Base-by-base conservation (phyloP, 2,797 vertebrate species). In the Acomys russatus region DNA sequence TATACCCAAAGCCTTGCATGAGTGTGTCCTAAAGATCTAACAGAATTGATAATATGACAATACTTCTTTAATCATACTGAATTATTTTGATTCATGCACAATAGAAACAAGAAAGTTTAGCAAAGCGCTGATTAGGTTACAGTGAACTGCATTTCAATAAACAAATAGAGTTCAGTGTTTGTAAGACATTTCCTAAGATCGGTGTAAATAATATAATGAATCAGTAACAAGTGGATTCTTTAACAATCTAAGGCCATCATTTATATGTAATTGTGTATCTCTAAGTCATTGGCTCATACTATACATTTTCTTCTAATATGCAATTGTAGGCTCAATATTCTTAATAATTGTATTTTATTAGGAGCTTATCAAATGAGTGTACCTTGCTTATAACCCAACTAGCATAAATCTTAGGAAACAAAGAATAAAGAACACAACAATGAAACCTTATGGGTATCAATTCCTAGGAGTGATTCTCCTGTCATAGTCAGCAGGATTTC, bases 151-250 rank as follows among this genome's bases (percentile, higher is more conserved):
- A n/a, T 59, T 76, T 64, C 70, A 82, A 79, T 6, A 82, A 14
- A 51, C 5, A 79, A 78, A 51, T 38, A 11, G 9, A 83, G 5
- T 8, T 1, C 6, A 73, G 11, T 12, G 17, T 84, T 20, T 66
- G 68, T 6, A 25, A 1, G 73, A 25, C 2, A 63, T 79, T 93
- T 76, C 6, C 17, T 20, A 92, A 66, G 20, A 17, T 77, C 74
- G 71, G 2, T 96, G 54, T 86, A 92, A 86, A 33, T 86, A 85
- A 51, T 83, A n/a, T 25, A 84, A 63, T 88, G 91, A 74, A 68
- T 70, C 54, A 91, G 71, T 88, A 23, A 90, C 15, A 56, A 68
- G 4, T 64, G 9, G 51, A 79, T 87, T 11, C 85, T 82, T 71
- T 87, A 92, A 56, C 1, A 90, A 49, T 61, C 4, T 5, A 80